These are phyloP conservation scores for Cololabis saira DNA, from an alignment of 2,113 vertebrate genomes.

Conservation along the genomic window DNA sequence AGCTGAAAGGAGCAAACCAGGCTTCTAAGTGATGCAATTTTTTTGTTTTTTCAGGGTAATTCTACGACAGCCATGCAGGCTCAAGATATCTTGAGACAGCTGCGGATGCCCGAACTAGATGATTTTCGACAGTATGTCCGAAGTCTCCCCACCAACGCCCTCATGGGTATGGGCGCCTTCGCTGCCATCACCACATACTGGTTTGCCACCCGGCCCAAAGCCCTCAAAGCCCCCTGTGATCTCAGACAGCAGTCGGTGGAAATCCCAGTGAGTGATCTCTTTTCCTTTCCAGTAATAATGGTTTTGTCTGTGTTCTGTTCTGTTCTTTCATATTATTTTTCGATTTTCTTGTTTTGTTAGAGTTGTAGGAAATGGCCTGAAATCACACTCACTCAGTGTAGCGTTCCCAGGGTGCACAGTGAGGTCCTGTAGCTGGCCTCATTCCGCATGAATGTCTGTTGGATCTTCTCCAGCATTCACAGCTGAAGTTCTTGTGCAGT, in stretches of 20 bases:
- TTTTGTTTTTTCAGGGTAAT: conserved; percentile 40
- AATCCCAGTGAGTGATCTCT: conserved; percentile 81
- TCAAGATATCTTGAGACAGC: conserved; percentile 90
- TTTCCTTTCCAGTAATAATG: background rate
- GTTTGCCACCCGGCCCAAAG: conserved; percentile 90
- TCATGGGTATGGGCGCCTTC: conserved; percentile 94
- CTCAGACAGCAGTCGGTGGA: conserved; percentile 91
- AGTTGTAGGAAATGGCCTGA: background rate
- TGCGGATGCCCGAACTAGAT: conserved; percentile 91
- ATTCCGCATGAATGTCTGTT: conserved; percentile 45
- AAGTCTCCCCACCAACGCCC: conserved; percentile 87
- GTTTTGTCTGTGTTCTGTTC: background rate
- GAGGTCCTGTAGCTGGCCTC: conserved; percentile 6
- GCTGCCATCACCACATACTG: conserved; percentile 95
- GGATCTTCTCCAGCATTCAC: conserved; percentile 3
- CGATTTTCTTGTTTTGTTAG: background rate
- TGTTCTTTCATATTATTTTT: too few species aligned
- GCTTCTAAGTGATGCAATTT: background rate
- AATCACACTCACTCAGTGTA: background rate
- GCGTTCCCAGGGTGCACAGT: background rate
- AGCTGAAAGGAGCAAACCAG: background rate
- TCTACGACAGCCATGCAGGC: conserved; percentile 84
- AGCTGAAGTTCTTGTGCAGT: conserved; percentile 10
- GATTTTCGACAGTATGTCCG: conserved; percentile 92
- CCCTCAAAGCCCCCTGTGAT: conserved; percentile 91